phyloP scores from a whole-genome alignment of 1,140 invertebrate genomes.

The Drosophila littoralis region DNA sequence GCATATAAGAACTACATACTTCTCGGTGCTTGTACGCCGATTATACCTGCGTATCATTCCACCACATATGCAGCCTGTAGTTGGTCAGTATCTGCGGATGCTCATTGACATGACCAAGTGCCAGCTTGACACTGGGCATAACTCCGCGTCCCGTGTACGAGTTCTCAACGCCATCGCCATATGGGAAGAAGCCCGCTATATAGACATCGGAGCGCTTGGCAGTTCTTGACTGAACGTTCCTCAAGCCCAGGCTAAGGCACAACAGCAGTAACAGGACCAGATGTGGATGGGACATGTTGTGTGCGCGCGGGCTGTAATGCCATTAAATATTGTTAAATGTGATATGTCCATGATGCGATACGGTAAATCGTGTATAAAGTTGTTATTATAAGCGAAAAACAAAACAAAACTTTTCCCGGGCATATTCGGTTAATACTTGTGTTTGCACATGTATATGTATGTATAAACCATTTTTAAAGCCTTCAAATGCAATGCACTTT shows the following conservation, averaged over 20 bases:
- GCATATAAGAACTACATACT: background rate
- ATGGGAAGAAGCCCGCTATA: constrained; percentile 96
- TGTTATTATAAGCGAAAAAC: too few species aligned
- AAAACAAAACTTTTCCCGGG: too few species aligned
- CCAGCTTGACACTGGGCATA: constrained; percentile 96
- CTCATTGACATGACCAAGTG: constrained; percentile 96
- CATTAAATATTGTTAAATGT: too few species aligned
- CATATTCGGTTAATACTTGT: constrained; percentile 9
- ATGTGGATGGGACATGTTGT: constrained; percentile 49
- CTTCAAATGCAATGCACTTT: background rate
- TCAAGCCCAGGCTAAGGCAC: constrained; percentile 20
- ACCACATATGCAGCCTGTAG: constrained; percentile 96
- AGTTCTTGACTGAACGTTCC: constrained; percentile 44
- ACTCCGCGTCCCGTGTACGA: constrained; percentile 93
- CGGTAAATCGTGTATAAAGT: too few species aligned
- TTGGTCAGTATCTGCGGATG: constrained; percentile 92
- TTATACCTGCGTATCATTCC: constrained; percentile 96
- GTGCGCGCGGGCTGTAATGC: constrained; percentile 38
- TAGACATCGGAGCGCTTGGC: constrained; percentile 89
- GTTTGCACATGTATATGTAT: background rate
- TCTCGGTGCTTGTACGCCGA: background rate
- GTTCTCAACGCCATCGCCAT: constrained; percentile 90
- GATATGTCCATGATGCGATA: too few species aligned
- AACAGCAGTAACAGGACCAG: constrained; percentile 28
- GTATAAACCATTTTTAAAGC: background rate